Conservation (phyloP, 2,113 vertebrate genomes). For the Phylloscopus whistleri region DNA sequence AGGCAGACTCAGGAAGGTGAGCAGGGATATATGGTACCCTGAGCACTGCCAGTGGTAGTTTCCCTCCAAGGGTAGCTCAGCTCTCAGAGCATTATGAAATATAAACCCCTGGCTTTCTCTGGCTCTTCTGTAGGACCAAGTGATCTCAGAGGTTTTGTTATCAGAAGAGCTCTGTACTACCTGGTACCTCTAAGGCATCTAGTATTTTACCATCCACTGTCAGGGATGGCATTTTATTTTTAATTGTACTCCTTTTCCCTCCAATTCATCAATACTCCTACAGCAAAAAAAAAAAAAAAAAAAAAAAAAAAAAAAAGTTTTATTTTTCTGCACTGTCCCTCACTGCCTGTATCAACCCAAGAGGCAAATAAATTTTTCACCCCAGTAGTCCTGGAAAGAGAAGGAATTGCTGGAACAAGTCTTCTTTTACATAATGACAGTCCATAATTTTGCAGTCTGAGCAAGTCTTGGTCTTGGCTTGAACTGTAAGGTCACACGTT, state of each 20-base stretch:
- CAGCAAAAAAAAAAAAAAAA: background rate
- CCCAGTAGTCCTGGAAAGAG: background rate
- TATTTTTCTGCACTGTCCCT: background rate
- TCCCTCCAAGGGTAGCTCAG: background rate
- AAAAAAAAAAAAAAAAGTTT: too few species aligned
- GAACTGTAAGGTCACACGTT: background rate
- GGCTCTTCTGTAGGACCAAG: background rate
- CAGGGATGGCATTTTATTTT: background rate
- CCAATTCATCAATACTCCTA: background rate
- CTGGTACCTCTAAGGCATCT: background rate
- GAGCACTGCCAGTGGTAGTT: background rate
- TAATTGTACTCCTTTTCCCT: background rate
- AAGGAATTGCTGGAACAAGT: background rate
- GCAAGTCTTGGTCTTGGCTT: slow-evolving; percentile 15
- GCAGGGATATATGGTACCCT: background rate
- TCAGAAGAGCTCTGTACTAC: background rate
- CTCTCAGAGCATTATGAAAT: background rate
- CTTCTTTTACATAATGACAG: background rate
- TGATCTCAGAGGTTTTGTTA: background rate
- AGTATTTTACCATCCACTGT: background rate
- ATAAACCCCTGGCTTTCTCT: background rate
- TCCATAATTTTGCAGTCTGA: background rate
- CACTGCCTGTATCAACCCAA: background rate
- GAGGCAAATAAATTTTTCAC: background rate
- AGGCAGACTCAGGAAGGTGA: background rate